These are phyloP conservation scores for Machimus rusticus DNA, from an alignment of 2,888 invertebrate genomes.

Conservation along the genomic window DNA sequence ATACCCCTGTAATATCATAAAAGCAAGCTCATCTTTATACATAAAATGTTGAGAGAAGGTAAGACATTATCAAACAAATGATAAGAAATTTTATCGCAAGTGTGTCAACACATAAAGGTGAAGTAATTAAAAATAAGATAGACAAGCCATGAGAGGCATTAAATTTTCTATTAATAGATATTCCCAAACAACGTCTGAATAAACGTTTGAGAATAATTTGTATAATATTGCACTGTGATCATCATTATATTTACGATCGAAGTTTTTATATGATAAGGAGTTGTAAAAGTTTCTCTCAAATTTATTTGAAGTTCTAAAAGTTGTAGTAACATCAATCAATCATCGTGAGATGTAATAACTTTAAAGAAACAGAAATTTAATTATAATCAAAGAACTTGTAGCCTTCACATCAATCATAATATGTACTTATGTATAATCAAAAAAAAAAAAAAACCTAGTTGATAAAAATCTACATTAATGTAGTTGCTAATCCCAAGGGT, in stretches of 20 bases:
- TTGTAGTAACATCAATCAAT: no score
- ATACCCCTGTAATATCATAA: not conserved
- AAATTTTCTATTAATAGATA: not conserved
- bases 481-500: no score
- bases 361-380: no score
- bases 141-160: not conserved
- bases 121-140: not conserved
- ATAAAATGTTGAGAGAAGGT: not conserved
- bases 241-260: not conserved
- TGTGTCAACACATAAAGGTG: not conserved
- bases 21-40: not conserved
- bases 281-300: no score
- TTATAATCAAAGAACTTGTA: no score
- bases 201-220: not conserved
- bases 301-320: no score
- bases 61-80: not conserved
- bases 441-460: no score
- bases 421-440: no score
- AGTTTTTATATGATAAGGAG: not conserved
- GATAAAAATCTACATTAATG: no score
- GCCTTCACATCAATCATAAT: no score
- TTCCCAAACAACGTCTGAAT: not conserved
- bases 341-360: no score
- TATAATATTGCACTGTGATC: not conserved
- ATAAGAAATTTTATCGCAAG: not conserved